Base-by-base conservation (phyloP, 2,888 invertebrate genomes). In the Phengaris arion region DNA sequence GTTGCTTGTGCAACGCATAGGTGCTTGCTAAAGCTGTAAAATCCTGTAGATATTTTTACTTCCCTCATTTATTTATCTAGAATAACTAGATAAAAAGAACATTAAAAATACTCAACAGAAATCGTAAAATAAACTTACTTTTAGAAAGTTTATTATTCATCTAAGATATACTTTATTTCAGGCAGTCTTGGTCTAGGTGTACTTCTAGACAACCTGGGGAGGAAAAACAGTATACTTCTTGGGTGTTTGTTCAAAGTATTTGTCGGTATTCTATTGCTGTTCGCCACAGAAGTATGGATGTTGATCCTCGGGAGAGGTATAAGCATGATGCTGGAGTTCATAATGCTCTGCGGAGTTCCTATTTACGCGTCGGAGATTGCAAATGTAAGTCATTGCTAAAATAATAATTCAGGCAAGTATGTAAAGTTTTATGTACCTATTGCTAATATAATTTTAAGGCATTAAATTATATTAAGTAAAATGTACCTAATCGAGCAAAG, bases 301-400 rank as follows among this genome's bases (percentile, higher is more conserved):
- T 55, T 89, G 9, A 77, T 85, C 4, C 68, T 85, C 4, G 87
- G 82, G 2, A 80, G 87, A 12, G 77, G 80, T 0, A 6, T 87
- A 2, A 80, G 81, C 70, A 82, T 83, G 0, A 57, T 82, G 0
- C 78, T 81, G 0, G 86, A 88, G 70, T 76, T 79, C 0, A 78
- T 84, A 6, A 75, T 84, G 0, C 75, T 86, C 8, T 77, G 81
- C 3, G 79, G 82, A 0, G 83, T 87, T 1, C 85, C 88, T 3
- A 81, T 87, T 12, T 89, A 89, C 75, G 82, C 87, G 8, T 86
- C 88, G 0, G 89, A 89, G 74, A 82, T 89, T 69, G 86, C 89
- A 57, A 84, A 83, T 75, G 89, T 89, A 72, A 64, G 72, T 75
- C 0, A 59, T 59, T 35, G 22, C 59, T 59, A 10, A 59, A 22